Percentiles rank a stretch among this genome's conserved stretches.
Evolutionary conservation across 2,888 invertebrate genomes (phyloP).

Genomic region (Actias luna): DNA sequence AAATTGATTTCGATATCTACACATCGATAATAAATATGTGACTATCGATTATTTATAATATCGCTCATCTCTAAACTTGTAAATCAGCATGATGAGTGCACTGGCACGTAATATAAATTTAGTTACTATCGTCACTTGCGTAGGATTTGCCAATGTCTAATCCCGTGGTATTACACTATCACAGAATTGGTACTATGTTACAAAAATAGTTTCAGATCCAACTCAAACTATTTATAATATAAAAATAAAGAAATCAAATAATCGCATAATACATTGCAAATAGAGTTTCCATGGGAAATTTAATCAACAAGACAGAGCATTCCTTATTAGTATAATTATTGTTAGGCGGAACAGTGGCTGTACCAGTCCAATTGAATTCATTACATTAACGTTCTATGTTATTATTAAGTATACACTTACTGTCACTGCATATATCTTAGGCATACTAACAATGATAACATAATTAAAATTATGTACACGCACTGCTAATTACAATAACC

Average conservation of each 20-base stretch:
- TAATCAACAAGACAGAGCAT: conserved; percentile 5
- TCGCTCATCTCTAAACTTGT: too few species aligned
- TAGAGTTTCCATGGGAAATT: conserved; percentile 6
- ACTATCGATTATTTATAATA: too few species aligned
- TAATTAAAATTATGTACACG: not conserved
- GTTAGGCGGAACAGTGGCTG: not conserved
- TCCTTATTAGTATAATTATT: not conserved
- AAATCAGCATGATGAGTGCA: too few species aligned
- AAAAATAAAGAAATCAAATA: not conserved
- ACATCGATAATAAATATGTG: too few species aligned
- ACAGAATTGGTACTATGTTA: too few species aligned
- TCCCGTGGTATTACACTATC: too few species aligned
- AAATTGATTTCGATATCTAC: too few species aligned
- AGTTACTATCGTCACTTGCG: too few species aligned
- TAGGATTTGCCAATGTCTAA: too few species aligned
- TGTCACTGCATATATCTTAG: not conserved
- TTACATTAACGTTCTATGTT: not conserved
- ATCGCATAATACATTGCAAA: not conserved
- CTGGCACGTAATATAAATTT: too few species aligned
- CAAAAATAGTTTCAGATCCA: too few species aligned
- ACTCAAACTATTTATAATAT: not conserved
- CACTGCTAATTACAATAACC: not conserved
- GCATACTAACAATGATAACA: not conserved
- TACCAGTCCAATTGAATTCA: not conserved
- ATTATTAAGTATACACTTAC: conserved; percentile 1